Percentiles rank a stretch among this genome's conserved stretches.
Evolutionary conservation across 2,888 invertebrate species (phyloP).

Genomic region (Nemotelus nigrinus): DNA sequence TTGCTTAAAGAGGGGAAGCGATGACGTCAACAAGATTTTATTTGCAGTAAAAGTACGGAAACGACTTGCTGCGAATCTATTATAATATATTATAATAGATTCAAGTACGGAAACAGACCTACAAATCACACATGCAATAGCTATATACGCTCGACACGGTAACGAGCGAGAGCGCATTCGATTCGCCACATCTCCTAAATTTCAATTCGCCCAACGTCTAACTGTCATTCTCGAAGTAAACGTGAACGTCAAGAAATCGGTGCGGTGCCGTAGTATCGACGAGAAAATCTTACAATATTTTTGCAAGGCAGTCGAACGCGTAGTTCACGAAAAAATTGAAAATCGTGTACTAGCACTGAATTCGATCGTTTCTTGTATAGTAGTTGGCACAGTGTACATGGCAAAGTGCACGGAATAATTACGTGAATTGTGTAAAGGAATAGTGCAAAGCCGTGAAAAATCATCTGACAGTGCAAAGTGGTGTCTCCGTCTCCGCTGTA

Average conservation of each 20-base stretch:
- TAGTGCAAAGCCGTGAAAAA: conserved; percentile 33
- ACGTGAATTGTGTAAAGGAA: neutral
- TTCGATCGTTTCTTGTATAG: neutral
- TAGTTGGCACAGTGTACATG: neutral
- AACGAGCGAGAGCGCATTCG: conserved; percentile 12
- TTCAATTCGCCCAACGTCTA: conserved; percentile 20
- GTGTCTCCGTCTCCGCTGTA: neutral
- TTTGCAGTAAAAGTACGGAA: too few species aligned
- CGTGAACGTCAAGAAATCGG: conserved; percentile 28
- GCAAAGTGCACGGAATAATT: conserved; percentile 4
- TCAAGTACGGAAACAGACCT: too few species aligned
- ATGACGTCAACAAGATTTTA: too few species aligned
- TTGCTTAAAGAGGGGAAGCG: too few species aligned
- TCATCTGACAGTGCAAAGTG: conserved; percentile 40
- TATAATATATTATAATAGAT: too few species aligned
- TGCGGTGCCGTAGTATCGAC: conserved; percentile 7
- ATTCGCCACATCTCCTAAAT: neutral
- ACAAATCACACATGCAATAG: too few species aligned
- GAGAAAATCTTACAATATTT: conserved; percentile 23
- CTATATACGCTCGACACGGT: neutral
- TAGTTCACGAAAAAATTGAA: conserved; percentile 11
- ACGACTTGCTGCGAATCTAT: too few species aligned
- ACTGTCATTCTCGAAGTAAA: conserved; percentile 37
- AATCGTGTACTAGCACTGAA: neutral
- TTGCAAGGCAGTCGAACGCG: neutral